Conservation (phyloP, 1,140 invertebrate genomes). For the Danaus plexippus region DNA sequence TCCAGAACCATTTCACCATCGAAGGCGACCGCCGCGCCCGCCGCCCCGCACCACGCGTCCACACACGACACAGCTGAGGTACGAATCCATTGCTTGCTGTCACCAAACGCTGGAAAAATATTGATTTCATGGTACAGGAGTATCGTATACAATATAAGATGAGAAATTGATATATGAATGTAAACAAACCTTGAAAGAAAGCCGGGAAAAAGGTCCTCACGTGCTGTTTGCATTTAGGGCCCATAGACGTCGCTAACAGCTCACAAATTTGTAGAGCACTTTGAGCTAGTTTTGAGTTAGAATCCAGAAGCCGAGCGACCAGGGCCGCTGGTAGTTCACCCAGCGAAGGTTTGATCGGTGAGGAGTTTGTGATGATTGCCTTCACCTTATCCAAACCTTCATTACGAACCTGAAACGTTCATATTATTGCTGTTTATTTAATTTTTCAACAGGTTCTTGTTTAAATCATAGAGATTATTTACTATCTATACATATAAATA, state of each 20-base stretch:
- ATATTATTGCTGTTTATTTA: conserved; percentile 1
- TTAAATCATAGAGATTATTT: background rate
- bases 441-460: background rate
- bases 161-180: too few species aligned
- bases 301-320: conserved; percentile 83
- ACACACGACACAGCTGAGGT: conserved; percentile 84
- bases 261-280: conserved; percentile 87
- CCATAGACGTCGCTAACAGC: conserved; percentile 84
- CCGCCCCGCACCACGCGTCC: conserved; percentile 86
- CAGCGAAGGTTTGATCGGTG: conserved; percentile 85
- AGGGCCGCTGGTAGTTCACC: conserved; percentile 88
- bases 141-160: too few species aligned
- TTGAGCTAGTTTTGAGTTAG: conserved; percentile 92
- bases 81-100: conserved; percentile 83
- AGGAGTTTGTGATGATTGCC: conserved; percentile 81
- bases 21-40: conserved; percentile 86
- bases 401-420: conserved; percentile 76
- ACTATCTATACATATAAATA: too few species aligned
- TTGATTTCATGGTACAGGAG: background rate
- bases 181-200: conserved; percentile 80
- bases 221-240: conserved; percentile 84
- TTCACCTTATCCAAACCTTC: conserved; percentile 87
- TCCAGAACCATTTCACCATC: conserved; percentile 92
- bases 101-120: conserved; percentile 70
- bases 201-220: conserved; percentile 86